Conservation (phyloP, 2,888 invertebrate species). For the Vanessa cardui region DNA sequence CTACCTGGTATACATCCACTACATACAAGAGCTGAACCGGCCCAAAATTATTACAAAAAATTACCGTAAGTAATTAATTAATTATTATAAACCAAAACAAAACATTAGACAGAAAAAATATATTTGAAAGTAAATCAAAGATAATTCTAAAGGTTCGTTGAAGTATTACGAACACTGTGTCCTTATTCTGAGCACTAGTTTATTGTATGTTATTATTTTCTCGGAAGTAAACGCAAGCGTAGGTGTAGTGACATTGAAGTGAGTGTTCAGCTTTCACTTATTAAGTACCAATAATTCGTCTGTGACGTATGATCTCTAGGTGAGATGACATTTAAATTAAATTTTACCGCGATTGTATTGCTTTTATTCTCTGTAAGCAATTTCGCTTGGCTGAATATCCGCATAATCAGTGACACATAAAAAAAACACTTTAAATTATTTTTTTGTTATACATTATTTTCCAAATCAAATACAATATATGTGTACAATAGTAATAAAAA, state of each 20-base stretch:
- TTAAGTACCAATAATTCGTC: neutral
- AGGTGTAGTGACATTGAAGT: slow-evolving; percentile 13
- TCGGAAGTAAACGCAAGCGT: slow-evolving; percentile 16
- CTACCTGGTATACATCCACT: too few relatives aligned
- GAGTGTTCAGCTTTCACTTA: slow-evolving; percentile 20
- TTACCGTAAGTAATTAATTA: too few relatives aligned
- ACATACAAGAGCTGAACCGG: too few relatives aligned
- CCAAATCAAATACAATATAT: too few relatives aligned
- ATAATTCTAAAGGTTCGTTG: neutral
- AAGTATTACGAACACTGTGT: slow-evolving; percentile 1
- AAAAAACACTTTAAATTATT: too few relatives aligned
- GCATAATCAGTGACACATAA: too few relatives aligned
- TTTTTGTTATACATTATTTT: too few relatives aligned
- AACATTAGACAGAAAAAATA: too few relatives aligned
- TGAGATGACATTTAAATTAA: neutral
- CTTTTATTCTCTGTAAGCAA: neutral
- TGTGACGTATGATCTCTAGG: slow-evolving; percentile 1
- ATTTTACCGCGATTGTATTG: neutral
- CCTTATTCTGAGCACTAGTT: neutral
- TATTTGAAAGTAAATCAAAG: too few relatives aligned
- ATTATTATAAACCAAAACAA: too few relatives aligned
- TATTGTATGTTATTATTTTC: slow-evolving; percentile 3
- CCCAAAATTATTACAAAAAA: too few relatives aligned
- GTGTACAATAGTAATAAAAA: too few relatives aligned
- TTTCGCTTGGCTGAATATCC: neutral